phyloP scores from a whole-genome alignment of 2,113 vertebrate species.

The Callionymus lyra region DNA sequence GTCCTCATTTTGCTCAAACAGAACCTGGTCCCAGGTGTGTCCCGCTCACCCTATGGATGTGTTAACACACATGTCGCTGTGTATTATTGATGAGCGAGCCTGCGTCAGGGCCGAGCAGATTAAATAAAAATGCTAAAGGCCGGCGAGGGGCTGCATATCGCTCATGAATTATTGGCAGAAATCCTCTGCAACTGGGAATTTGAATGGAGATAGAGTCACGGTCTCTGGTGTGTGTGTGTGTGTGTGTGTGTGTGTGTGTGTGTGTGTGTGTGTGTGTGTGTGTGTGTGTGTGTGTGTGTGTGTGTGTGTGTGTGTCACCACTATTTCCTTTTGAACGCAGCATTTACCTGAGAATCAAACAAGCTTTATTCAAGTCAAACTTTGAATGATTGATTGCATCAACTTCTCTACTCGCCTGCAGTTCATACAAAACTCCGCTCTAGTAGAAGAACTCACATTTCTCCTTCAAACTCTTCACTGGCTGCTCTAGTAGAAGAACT shows the following conservation, averaged over 20 bases:
- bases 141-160: conserved; percentile 78
- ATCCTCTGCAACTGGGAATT: conserved; percentile 74
- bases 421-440: no score
- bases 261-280: neutral
- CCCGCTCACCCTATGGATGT: conserved; percentile 64
- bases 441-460: no score
- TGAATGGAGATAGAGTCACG: conserved; percentile 44
- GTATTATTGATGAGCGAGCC: conserved; percentile 81
- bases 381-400: no score
- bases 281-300: neutral
- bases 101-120: conserved; percentile 76
- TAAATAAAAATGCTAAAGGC: conserved; percentile 92
- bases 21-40: conserved; percentile 4
- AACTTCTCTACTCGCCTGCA: neutral
- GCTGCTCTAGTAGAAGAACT: no score
- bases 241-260: neutral
- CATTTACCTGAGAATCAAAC: no score
- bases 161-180: conserved; percentile 92
- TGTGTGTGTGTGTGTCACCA: conserved; percentile 7
- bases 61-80: conserved; percentile 87
- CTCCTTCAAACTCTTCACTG: no score
- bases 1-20: neutral
- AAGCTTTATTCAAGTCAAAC: no score
- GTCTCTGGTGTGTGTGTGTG: no score
- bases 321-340: conserved; percentile 34